Evolutionary conservation across 2,113 vertebrate species (phyloP).

Genomic region (Corythornis cristatus): DNA sequence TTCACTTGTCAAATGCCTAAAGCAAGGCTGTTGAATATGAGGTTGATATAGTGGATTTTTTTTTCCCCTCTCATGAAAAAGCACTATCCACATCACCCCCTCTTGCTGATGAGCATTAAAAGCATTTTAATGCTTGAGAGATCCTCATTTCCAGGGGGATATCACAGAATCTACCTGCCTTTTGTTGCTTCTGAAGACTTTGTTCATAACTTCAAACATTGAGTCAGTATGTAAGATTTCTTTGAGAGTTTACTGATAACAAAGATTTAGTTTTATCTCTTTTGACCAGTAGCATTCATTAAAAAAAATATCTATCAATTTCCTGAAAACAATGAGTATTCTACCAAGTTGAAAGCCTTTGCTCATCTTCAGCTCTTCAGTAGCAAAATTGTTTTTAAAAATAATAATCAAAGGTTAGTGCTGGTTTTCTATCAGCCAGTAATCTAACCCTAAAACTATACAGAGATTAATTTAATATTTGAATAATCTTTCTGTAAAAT

Average conservation of each 20-base stretch:
- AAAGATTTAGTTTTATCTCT: not conserved
- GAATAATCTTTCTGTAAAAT: not conserved
- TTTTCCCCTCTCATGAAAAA: not conserved
- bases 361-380: not conserved
- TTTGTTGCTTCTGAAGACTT: not conserved
- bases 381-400: not conserved
- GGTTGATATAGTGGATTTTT: not conserved
- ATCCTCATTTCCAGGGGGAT: not conserved
- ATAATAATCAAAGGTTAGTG: not conserved
- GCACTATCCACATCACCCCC: not conserved
- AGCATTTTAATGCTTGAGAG: constrained; percentile 3
- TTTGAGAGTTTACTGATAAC: not conserved
- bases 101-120: not conserved
- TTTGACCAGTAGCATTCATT: not conserved
- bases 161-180: not conserved
- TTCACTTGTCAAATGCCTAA: constrained; percentile 46
- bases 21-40: constrained; percentile 31
- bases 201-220: not conserved
- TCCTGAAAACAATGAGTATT: not conserved
- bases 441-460: not conserved
- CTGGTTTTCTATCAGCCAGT: not conserved
- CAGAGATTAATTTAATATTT: not conserved
- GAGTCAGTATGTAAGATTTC: not conserved
- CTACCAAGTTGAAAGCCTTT: not conserved
- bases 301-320: not conserved